A percentile compares a stretch with the other conserved stretches of the same genome.
Evolutionary conservation across 92 coral and sea anemone species (phyloP).

Genomic region (Porites divaricata): DNA sequence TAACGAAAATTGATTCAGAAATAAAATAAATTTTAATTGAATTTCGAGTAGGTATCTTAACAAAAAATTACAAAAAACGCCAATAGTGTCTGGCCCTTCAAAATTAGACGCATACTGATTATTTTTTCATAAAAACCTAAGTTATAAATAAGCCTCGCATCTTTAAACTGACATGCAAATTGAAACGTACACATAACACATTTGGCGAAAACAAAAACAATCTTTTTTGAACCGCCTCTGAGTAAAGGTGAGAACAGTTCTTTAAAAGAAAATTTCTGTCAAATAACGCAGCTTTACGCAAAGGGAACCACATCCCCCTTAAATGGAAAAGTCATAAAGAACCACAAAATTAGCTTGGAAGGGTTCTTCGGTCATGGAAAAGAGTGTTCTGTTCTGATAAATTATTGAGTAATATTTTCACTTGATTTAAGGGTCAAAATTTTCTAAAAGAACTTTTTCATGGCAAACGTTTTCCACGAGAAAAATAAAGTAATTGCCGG

Average conservation of each 20-base stretch:
- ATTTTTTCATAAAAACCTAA: background rate
- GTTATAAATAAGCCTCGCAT: background rate
- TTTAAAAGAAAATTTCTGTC: background rate
- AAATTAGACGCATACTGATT: background rate
- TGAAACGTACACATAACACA: slow-evolving; percentile 9
- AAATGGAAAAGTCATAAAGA: too few species aligned
- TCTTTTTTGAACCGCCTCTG: background rate
- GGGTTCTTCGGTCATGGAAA: too few species aligned
- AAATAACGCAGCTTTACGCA: background rate
- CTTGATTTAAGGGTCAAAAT: background rate
- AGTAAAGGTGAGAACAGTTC: background rate
- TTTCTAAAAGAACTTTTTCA: background rate
- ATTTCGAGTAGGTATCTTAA: background rate
- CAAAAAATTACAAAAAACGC: background rate
- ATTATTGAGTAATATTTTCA: background rate
- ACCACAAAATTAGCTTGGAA: too few species aligned
- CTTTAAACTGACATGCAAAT: slow-evolving; percentile 8
- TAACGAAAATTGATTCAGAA: background rate
- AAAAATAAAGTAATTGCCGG: background rate
- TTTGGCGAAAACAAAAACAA: slow-evolving; percentile 34
- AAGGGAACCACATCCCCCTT: background rate
- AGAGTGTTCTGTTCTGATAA: too few species aligned
- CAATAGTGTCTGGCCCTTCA: background rate
- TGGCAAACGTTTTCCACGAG: background rate
- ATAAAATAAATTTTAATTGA: background rate